phyloP scores from a whole-genome alignment of 2,888 invertebrate genomes.

The Empis stercorea region DNA sequence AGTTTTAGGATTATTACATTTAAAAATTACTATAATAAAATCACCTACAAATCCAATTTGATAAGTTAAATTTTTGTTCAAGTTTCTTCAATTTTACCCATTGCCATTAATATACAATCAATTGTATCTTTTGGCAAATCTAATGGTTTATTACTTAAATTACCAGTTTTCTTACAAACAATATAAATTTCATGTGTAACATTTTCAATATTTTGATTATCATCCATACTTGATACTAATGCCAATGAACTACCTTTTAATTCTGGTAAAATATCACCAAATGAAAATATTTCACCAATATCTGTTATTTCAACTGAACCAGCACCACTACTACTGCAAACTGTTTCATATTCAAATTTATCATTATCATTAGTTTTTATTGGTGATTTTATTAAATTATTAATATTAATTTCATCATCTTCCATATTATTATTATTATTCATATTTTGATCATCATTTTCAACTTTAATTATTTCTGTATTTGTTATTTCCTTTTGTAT shows the following conservation, averaged over 20 bases:
- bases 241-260: slow-evolving; percentile 30
- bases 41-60: no score
- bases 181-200: slow-evolving; percentile 32
- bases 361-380: slow-evolving; percentile 8
- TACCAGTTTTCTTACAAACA: slow-evolving; percentile 26
- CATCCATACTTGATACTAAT: slow-evolving; percentile 29
- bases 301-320: slow-evolving; percentile 10
- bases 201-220: slow-evolving; percentile 20
- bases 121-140: slow-evolving; percentile 32
- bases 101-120: slow-evolving; percentile 28
- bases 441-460: not conserved
- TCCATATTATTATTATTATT: slow-evolving; percentile 16
- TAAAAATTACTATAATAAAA: no score
- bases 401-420: slow-evolving; percentile 2
- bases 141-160: slow-evolving; percentile 29
- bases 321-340: not conserved
- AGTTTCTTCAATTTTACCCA: slow-evolving; percentile 10
- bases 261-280: slow-evolving; percentile 27
- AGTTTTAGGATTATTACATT: no score
- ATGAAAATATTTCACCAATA: slow-evolving; percentile 10
- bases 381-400: slow-evolving; percentile 14
- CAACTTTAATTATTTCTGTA: slow-evolving; percentile 13
- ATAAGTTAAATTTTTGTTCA: no score
- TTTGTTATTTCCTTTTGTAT: slow-evolving; percentile 5
- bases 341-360: slow-evolving; percentile 14